Conservation (phyloP, 2,888 invertebrate genomes). For the Melieria picta region DNA sequence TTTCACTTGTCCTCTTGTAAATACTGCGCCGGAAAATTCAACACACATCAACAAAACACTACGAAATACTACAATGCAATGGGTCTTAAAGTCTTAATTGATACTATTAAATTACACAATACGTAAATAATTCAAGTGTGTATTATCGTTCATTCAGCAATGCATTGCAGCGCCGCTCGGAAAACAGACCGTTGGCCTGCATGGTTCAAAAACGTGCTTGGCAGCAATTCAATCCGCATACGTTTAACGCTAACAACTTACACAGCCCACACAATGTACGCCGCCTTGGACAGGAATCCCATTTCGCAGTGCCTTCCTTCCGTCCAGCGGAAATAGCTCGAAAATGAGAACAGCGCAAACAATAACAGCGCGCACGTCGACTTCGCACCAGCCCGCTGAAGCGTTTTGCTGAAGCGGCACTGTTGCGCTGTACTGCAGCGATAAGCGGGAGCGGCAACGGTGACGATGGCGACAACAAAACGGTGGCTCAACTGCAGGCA, state of each 20-base stretch:
- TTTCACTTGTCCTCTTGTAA: no score
- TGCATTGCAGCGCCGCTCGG: no score
- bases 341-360: neutral
- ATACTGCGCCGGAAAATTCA: neutral
- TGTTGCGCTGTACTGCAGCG: neutral
- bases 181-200: no score
- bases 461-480: neutral
- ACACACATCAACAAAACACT: neutral
- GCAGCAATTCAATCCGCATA: no score
- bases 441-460: conserved; percentile 10
- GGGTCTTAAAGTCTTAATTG: neutral
- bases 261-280: conserved; percentile 84
- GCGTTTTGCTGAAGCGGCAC: conserved; percentile 3
- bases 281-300: conserved; percentile 82
- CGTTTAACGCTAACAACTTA: conserved; percentile 68
- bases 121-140: no score
- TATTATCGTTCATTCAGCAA: no score
- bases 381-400: neutral
- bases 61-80: neutral
- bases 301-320: conserved; percentile 61
- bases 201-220: no score
- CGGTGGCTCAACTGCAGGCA: no score
- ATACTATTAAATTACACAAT: neutral
- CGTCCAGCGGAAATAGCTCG: neutral
- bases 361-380: conserved; percentile 24